Conservation (phyloP, 2,113 vertebrate species). For the Felis chaus region DNA sequence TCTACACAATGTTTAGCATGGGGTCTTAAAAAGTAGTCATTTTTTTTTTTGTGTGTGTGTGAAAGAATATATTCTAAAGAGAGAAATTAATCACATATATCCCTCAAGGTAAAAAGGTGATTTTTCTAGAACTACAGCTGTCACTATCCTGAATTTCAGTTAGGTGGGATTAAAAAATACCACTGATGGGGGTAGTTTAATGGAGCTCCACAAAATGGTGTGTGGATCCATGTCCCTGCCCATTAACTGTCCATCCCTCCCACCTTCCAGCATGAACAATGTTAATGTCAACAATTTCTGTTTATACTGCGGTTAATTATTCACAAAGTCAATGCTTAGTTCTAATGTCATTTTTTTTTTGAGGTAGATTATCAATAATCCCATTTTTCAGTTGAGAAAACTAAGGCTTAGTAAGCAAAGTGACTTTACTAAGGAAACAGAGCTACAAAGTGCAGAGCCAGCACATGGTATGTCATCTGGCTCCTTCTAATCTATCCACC, state of each 20-base stretch:
- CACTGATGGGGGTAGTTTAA: fast-evolving
- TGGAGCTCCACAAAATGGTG: neutral
- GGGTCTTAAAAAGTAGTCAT: neutral
- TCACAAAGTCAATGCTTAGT: neutral
- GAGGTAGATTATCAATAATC: neutral
- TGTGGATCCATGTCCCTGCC: neutral
- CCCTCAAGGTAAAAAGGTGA: neutral
- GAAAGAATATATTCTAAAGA: neutral
- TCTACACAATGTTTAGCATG: neutral
- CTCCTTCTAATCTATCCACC: neutral
- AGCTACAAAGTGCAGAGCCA: neutral
- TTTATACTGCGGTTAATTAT: neutral
- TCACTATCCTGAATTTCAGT: neutral
- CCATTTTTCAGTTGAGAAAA: neutral
- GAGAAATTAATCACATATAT: neutral
- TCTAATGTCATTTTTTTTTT: neutral
- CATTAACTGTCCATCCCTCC: neutral
- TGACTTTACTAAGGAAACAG: neutral
- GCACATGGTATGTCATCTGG: neutral
- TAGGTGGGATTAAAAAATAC: neutral
- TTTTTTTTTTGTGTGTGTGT: neutral
- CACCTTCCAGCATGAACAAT: neutral
- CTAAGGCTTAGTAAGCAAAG: neutral
- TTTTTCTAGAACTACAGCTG: neutral
- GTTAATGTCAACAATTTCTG: neutral